Base-by-base conservation (phyloP, 2,888 invertebrate genomes). In the Petrolisthes manimaculis region DNA sequence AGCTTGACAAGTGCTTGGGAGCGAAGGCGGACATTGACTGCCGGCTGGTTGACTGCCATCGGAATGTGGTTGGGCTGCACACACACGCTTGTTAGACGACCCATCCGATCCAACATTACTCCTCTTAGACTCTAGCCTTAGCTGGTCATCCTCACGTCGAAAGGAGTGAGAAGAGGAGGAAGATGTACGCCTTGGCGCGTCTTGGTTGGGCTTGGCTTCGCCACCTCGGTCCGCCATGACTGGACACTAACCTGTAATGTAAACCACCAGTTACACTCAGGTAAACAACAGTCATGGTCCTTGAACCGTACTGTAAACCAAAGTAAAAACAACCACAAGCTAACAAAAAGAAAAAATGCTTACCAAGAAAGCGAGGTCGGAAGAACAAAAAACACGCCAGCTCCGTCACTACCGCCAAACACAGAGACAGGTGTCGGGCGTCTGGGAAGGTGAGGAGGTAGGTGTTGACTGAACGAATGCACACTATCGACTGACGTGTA, bases 251-350 rank as follows among this genome's bases (percentile, higher is more conserved):
- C 71, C 18, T 71, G 71, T 71, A 14, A 71, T n/a, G 71, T 71
- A 71, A n/a, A 71, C 71, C 71, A 71, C 71, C 18, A 71, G 71
- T 71, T 71, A 71, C 71, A 71, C 18, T n/a, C 71, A 71, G 71
- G 6, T 21, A 71, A 18, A 71, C 71, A 5, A 71, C 71, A 21
- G 71, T 21, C 14, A 71, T 21, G 18, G 71, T 18, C 71, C 71
- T 71, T n/a, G 71, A 21, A 71, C 71, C 18, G 18, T 71, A 71
- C 71, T 21, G 71, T 71, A 67, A 67, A 12, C 67, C 14, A 8
- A 67, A 8, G 8, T 14, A 67, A 8, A 67, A 67, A 67, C 8
- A 67, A 67, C 9, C 9, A 67, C 67, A 67, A 67, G 67, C 9
- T 12, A 67, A 67, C 67, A 67, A 14, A 67, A 67, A 67, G 14